A percentile compares a stretch with the other conserved stretches of the same genome.
These are phyloP conservation scores for Rhinoptilus africanus DNA, from an alignment of 2,113 vertebrate genomes.

Conservation along the genomic window DNA sequence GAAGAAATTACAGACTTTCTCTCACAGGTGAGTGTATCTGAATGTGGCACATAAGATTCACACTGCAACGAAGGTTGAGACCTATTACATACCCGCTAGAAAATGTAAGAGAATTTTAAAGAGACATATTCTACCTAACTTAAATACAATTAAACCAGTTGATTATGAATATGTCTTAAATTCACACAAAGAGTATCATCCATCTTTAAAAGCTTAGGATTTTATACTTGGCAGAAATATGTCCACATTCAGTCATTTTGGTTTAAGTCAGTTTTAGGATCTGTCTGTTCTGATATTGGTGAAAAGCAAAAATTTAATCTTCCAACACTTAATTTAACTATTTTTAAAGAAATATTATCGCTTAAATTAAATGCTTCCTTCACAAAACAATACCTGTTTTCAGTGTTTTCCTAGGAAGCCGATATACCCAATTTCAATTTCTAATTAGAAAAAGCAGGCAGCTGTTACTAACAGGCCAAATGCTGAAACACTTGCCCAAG, in stretches of 20 bases:
- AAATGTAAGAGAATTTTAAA: background rate
- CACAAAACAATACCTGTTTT: background rate
- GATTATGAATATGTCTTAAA: constrained; percentile 5
- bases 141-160: background rate
- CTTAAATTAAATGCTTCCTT: background rate
- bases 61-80: background rate
- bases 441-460: background rate
- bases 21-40: background rate
- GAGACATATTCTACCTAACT: background rate
- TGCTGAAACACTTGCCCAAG: background rate
- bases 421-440: background rate
- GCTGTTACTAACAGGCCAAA: background rate
- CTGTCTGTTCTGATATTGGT: background rate
- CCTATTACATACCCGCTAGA: background rate
- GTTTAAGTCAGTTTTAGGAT: background rate
- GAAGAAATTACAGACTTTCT: background rate
- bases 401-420: background rate
- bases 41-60: background rate
- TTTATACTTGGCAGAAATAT: background rate
- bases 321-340: background rate
- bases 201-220: background rate
- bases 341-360: background rate
- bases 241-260: background rate
- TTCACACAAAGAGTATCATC: background rate
- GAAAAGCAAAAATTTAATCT: background rate